Base-by-base conservation (phyloP, 2,113 vertebrate genomes). In the Marcusenius ussheri region DNA sequence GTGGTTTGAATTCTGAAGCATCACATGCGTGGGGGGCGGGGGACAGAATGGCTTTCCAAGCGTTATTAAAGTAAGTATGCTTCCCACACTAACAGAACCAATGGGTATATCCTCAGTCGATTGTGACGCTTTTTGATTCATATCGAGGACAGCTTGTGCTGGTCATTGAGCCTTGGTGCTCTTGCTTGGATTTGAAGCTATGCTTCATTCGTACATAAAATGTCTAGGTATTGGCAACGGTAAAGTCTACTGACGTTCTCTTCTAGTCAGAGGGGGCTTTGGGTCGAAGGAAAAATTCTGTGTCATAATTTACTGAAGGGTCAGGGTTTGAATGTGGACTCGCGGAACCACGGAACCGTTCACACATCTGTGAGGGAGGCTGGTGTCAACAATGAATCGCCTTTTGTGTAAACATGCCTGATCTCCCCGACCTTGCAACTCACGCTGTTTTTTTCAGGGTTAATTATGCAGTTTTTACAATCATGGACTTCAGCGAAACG, bases 41-140 rank as follows among this genome's bases (percentile, higher is more conserved):
- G 94, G 95, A 92, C 93, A 93, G 94, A 92, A 92, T 93, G 91
- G 90, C 92, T 94, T 92, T 94, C 93, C 89, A 90, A 93, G 91
- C 50, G 39, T 24, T 88, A 88, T 91, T 92, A 91, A 87, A 92
- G 91, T 92, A 84, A 91, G 66, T 91, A 90, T 85, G 80, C 83
- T 66, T 90, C 84, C 70, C 84, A 89, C 53, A 90, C 83, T 86
- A 88, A 91, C 11, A 9, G 24, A 24, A 31, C 21, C 39, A 31
- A 58, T 24, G 49, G 80, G 50, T 46, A 31, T 8, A 21, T 53
- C 50, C 89, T 93, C 89, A 93, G 56, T n/a, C 91, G 93, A 93
- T 92, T 91, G 93, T 92, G 89, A 47, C 21, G 89, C 39, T 17
- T 35, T 35, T 53, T 87, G 24, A 56, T n/a, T 46, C 31, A 35